phyloP scores from a whole-genome alignment of 2,888 invertebrate genomes.

The Craniophora ligustri region DNA sequence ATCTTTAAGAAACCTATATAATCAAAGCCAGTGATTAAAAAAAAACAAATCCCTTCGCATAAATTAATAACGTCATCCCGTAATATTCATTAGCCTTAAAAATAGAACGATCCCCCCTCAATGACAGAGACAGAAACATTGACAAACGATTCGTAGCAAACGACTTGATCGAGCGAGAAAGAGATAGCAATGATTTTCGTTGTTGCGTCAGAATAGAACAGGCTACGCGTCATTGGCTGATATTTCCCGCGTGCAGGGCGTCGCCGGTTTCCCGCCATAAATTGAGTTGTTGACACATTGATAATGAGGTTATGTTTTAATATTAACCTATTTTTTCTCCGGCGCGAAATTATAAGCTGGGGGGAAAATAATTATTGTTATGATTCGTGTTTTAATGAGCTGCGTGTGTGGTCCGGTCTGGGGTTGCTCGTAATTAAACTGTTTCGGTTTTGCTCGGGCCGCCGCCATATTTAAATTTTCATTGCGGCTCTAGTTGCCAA shows the following conservation, averaged over 20 bases:
- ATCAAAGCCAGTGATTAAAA: constrained; percentile 59
- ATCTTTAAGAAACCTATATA: constrained; percentile 46
- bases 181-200: constrained; percentile 63
- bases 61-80: constrained; percentile 84
- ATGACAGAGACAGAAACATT: constrained; percentile 47
- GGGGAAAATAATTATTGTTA: constrained; percentile 85
- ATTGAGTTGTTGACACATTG: constrained; percentile 89
- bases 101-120: constrained; percentile 58
- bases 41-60: constrained; percentile 73
- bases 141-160: constrained; percentile 18
- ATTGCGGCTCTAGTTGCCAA: constrained; percentile 66
- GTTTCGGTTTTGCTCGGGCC: constrained; percentile 69
- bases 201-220: constrained; percentile 50
- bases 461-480: constrained; percentile 76
- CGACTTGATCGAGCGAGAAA: constrained; percentile 52
- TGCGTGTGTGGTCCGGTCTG: constrained; percentile 82
- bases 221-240: constrained; percentile 75
- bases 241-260: constrained; percentile 79
- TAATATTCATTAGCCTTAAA: constrained; percentile 64
- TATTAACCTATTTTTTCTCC: constrained; percentile 74
- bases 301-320: constrained; percentile 88
- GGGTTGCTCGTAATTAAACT: constrained; percentile 77
- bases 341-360: constrained; percentile 85
- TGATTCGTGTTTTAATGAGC: constrained; percentile 83
- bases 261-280: constrained; percentile 85